These are phyloP conservation scores for Typhlichthys eigenmanni DNA, from an alignment of 2,797 vertebrate species.

Conservation along the genomic window DNA sequence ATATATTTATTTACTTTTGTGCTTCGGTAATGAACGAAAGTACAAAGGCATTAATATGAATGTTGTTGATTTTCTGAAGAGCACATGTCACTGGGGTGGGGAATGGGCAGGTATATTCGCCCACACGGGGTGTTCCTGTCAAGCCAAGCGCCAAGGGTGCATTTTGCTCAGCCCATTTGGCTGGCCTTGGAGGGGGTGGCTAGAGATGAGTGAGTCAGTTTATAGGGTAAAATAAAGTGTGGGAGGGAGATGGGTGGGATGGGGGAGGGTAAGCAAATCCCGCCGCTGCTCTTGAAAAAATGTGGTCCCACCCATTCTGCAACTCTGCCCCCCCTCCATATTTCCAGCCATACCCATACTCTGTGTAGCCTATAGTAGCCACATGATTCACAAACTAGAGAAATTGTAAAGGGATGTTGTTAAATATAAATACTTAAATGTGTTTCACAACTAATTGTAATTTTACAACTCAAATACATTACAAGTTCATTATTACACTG, in stretches of 20 bases:
- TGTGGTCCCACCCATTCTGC: constrained; percentile 69
- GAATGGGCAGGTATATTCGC: constrained; percentile 77
- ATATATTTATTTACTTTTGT: background rate
- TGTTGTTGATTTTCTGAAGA: constrained; percentile 73
- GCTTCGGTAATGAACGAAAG: background rate
- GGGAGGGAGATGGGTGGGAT: constrained; percentile 76
- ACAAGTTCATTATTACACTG: too few species aligned
- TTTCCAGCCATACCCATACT: background rate
- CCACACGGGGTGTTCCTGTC: constrained; percentile 80
- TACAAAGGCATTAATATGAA: background rate
- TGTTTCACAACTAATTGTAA: too few species aligned
- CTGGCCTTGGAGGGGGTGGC: constrained; percentile 77
- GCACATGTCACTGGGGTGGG: constrained; percentile 79
- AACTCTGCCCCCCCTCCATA: constrained; percentile 26
- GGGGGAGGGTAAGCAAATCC: constrained; percentile 73
- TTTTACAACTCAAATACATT: too few species aligned
- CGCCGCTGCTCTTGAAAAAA: constrained; percentile 59
- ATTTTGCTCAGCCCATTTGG: constrained; percentile 78
- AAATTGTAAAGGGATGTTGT: background rate
- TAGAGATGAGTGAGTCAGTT: constrained; percentile 67
- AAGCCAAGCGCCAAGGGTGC: constrained; percentile 64
- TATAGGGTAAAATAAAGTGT: constrained; percentile 76
- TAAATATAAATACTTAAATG: too few species aligned
- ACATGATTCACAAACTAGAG: background rate
- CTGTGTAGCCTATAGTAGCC: background rate